Base-by-base conservation (phyloP, 2,113 vertebrate species). In the Lasiurus cinereus region DNA sequence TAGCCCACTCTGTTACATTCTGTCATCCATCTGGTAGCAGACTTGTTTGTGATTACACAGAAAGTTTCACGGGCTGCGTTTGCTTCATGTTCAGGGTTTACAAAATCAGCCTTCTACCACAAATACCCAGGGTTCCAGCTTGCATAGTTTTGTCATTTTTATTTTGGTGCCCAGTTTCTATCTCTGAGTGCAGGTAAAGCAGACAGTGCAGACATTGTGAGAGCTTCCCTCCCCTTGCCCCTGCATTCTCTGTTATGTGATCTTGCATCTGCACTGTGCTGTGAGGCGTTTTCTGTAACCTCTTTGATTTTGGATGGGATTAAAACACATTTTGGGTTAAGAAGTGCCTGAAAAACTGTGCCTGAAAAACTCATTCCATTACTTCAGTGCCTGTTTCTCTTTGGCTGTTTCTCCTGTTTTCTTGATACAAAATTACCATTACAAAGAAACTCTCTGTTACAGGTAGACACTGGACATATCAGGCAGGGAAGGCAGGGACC, bases 251-350 rank as follows among this genome's bases (percentile, higher is more conserved):
- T 48, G 21, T 15, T 48, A 67, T 86, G 59, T 36, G 64, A 46
- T 16, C 56, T 48, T 76, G 46, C 48, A 70, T 70, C 22, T 36
- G 24, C 18, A 16, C 14, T 14, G 13, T 9, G 2, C 27, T 48
- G 24, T 66, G 27, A 83, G 7, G 16, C 9, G 2, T 64, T 85
- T 67, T 76, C 82, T 82, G 24, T 39, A 54, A 67, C 18, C 21
- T 91, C 46, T 85, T 84, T 82, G 16, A 90, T 70, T 93, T 82
- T 62, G 33, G 39, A 31, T 88, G 74, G 59, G 92, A 76, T 33
- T 52, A 85, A 48, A 54, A 93, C 13, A 89, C n/a, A 33, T 64
- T 66, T 6, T 33, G 48, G 76, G 66, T 70, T 69, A 73, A 78
- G 39, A 90, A 70, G 43, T 67, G 22, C 0, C 64, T 79, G 33